A percentile compares a stretch with the other conserved stretches of the same genome.
Conservation (phyloP, 2,888 invertebrate genomes). For the Auanema freiburgensis region DNA sequence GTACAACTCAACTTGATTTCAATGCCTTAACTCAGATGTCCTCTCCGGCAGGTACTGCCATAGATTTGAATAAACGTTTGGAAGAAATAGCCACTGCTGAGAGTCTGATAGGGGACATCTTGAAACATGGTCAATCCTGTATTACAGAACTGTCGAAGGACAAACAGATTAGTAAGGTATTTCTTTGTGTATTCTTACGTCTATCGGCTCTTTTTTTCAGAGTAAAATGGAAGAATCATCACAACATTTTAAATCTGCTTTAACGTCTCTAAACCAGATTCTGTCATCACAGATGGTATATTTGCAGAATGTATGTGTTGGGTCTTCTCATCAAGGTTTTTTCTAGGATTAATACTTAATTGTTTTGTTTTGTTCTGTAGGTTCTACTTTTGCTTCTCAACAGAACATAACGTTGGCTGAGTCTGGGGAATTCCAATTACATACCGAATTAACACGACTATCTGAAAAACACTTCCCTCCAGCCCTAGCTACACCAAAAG, state of each 20-base stretch:
- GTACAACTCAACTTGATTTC: neutral
- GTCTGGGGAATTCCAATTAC: constrained; percentile 18
- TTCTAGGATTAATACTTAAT: neutral
- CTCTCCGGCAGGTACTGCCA: constrained; percentile 6
- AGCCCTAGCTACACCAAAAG: neutral
- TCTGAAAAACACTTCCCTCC: constrained; percentile 18
- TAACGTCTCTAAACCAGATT: constrained; percentile 30
- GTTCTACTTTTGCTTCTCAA: constrained; percentile 43
- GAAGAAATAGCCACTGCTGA: constrained; percentile 31
- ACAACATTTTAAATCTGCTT: constrained; percentile 27
- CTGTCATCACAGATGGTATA: constrained; percentile 42
- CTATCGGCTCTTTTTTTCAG: constrained; percentile 14
- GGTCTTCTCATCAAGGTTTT: constrained; percentile 37
- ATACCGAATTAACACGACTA: constrained; percentile 14
- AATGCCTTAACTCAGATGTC: constrained; percentile 10
- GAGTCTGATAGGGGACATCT: constrained; percentile 36
- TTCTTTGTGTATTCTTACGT: too few species aligned
- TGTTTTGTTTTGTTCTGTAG: constrained; percentile 10
- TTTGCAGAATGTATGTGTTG: constrained; percentile 48
- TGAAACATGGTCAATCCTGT: constrained; percentile 28
- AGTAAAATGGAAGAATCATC: constrained; percentile 46
- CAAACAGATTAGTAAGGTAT: constrained; percentile 42
- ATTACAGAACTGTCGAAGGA: constrained; percentile 43
- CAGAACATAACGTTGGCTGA: constrained; percentile 33
- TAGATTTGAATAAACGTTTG: constrained; percentile 23